A percentile compares a stretch with the other conserved stretches of the same genome.
Evolutionary conservation across 2,888 invertebrate species (phyloP).

Genomic region (Sesia bembeciformis): DNA sequence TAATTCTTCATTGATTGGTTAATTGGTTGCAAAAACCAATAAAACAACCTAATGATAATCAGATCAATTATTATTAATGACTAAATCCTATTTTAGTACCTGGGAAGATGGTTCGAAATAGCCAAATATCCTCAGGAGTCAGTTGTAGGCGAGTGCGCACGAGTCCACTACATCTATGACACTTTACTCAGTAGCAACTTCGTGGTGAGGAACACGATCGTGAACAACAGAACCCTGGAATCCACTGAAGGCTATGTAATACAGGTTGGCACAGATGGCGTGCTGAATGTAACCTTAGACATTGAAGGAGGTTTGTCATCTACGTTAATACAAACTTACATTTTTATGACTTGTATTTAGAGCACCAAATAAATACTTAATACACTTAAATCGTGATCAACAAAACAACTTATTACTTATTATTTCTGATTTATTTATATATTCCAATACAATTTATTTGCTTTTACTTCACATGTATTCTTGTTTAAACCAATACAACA

Average conservation of each 20-base stretch:
- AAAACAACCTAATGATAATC: no score
- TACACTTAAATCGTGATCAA: no score
- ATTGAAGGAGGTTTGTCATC: constrained; percentile 2
- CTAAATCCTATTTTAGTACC: constrained; percentile 11
- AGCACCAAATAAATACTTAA: no score
- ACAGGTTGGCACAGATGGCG: constrained; percentile 4
- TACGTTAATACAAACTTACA: no score
- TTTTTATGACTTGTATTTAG: no score
- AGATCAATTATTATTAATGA: not conserved
- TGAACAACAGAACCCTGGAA: constrained; percentile 13
- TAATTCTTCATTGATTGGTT: no score
- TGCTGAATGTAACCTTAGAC: constrained; percentile 4
- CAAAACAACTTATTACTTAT: no score
- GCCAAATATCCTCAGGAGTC: constrained; percentile 11
- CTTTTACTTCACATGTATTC: no score
- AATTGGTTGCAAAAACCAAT: no score
- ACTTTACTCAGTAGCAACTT: not conserved
- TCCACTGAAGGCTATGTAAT: constrained; percentile 9
- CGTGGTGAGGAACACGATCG: constrained; percentile 14
- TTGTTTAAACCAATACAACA: no score
- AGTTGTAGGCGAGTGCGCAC: constrained; percentile 10
- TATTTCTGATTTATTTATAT: no score
- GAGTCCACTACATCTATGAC: constrained; percentile 8
- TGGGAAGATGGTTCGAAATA: constrained; percentile 16
- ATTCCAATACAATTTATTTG: no score